These are phyloP conservation scores for Schizopygopsis malacanthus DNA, from an alignment of 2,797 vertebrate genomes.

Conservation along the genomic window DNA sequence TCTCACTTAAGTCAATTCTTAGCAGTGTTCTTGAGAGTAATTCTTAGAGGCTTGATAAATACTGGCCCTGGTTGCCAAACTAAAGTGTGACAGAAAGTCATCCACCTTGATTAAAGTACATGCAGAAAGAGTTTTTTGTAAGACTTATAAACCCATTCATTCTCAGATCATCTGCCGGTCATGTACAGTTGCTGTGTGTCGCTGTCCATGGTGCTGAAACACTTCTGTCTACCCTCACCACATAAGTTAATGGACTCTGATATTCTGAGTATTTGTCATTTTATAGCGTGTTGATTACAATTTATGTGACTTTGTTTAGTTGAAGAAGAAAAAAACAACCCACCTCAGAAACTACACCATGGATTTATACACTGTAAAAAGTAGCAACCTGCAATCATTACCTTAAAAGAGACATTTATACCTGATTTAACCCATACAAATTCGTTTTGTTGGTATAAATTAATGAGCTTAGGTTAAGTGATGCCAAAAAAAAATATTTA, in stretches of 20 bases:
- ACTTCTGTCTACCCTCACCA: background rate
- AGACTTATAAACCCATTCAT: background rate
- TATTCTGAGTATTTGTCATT: background rate
- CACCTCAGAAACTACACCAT: background rate
- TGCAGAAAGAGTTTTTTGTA: background rate
- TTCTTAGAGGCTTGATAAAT: background rate
- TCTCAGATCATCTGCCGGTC: background rate
- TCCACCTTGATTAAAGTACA: background rate
- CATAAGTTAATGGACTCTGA: background rate
- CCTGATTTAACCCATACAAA: background rate
- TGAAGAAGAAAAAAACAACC: background rate
- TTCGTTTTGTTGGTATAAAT: background rate
- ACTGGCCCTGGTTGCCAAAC: background rate
- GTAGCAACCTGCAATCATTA: background rate
- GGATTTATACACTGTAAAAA: background rate
- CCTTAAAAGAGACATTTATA: background rate
- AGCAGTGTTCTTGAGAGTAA: no score
- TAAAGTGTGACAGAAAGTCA: background rate
- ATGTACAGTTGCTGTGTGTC: background rate
- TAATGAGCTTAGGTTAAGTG: background rate
- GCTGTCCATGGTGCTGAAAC: constrained; percentile 2
- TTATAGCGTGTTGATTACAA: background rate
- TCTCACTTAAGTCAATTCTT: no score
- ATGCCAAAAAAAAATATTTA: background rate
- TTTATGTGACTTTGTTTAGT: background rate